Conservation (phyloP, 2,888 invertebrate genomes). For the Exocentrus adspersus region DNA sequence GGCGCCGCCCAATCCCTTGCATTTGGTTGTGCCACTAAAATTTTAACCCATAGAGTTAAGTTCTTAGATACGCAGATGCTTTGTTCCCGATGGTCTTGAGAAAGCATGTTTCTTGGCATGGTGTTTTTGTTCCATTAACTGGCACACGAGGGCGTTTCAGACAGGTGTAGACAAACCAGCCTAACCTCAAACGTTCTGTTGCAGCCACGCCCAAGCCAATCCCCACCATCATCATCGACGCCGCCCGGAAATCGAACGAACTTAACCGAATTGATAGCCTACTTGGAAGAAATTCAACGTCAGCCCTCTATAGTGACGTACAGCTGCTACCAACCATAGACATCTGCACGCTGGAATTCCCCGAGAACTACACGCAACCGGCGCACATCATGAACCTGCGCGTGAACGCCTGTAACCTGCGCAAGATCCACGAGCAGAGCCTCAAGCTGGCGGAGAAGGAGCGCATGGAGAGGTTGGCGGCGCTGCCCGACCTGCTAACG, state of each 20-base stretch:
- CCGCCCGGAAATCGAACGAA: conserved; percentile 54
- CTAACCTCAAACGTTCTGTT: conserved; percentile 30
- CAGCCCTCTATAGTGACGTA: conserved; percentile 55
- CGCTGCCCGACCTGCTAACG: conserved; percentile 43
- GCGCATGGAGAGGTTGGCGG: conserved; percentile 50
- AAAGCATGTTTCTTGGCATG: too few relatives aligned
- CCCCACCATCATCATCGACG: conserved; percentile 61
- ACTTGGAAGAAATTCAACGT: conserved; percentile 57
- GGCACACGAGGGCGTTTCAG: too few relatives aligned
- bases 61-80: too few relatives aligned
- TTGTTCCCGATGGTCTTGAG: too few relatives aligned
- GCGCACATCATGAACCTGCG: conserved; percentile 42
- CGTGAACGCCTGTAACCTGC: conserved; percentile 54
- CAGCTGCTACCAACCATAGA: conserved; percentile 62
- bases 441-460: conserved; percentile 50
- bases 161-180: not conserved
- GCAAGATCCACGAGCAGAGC: conserved; percentile 50
- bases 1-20: conserved; percentile 2
- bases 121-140: too few relatives aligned
- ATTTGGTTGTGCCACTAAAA: not conserved
- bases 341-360: conserved; percentile 61
- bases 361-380: conserved; percentile 50
- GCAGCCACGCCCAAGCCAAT: conserved; percentile 63
- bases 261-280: conserved; percentile 53
- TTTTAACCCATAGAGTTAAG: conserved; percentile 1